These are phyloP conservation scores for Neoniphon sammara DNA, from an alignment of 2,797 vertebrate species.

Conservation along the genomic window DNA sequence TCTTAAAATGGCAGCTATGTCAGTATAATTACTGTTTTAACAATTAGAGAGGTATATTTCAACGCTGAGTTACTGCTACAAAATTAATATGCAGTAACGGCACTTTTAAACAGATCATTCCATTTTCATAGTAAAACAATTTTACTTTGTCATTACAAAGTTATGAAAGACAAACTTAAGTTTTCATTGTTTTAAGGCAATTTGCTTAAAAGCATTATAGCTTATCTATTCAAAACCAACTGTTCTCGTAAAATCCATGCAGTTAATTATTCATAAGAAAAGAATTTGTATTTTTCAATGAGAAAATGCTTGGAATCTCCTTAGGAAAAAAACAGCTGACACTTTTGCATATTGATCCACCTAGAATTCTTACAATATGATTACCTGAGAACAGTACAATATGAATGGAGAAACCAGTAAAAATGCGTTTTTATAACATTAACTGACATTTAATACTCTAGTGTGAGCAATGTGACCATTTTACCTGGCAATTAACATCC, in stretches of 20 bases:
- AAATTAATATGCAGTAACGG: no score
- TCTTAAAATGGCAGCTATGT: no score
- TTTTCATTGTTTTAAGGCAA: conserved; percentile 5
- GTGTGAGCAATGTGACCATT: conserved; percentile 33
- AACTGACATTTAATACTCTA: not conserved
- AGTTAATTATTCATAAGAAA: conserved; percentile 42
- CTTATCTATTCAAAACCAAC: conserved; percentile 34
- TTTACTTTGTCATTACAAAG: conserved; percentile 6
- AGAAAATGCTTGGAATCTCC: conserved; percentile 18
- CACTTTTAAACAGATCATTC: not conserved
- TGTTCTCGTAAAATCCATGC: conserved; percentile 21
- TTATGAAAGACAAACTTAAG: conserved; percentile 19
- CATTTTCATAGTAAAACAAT: no score
- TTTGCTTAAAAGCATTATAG: conserved; percentile 16
- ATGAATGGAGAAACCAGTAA: not conserved
- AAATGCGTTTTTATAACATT: conserved; percentile 24
- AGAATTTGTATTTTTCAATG: conserved; percentile 13
- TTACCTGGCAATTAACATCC: conserved; percentile 36
- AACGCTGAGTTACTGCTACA: no score
- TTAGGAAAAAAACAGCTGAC: not conserved
- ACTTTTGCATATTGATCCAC: not conserved
- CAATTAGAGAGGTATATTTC: no score
- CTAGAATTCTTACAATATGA: no score
- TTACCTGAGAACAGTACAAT: not conserved
- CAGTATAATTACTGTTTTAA: no score